Conservation (phyloP, 2,113 vertebrate genomes). For the Solea senegalensis region DNA sequence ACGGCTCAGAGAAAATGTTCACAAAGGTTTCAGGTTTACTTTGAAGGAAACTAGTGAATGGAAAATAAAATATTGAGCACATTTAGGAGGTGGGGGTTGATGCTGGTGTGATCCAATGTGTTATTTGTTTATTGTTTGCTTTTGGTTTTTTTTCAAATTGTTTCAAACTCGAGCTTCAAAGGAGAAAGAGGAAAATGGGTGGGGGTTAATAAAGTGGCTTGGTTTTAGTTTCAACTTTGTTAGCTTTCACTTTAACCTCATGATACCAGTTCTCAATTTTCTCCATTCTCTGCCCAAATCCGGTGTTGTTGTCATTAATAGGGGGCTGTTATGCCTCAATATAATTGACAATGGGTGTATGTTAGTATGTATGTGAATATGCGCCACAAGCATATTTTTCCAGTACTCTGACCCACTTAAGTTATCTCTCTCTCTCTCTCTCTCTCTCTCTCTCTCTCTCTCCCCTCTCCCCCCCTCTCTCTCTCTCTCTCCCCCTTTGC, state of each 20-base stretch:
- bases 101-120: neutral
- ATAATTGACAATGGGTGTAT: no score
- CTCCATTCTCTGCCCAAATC: conserved; percentile 5
- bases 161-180: conserved; percentile 36
- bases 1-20: conserved; percentile 38
- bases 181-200: conserved; percentile 1
- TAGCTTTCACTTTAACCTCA: conserved; percentile 42
- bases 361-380: neutral
- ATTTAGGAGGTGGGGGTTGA: neutral
- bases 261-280: conserved; percentile 9
- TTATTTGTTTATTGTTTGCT: no score
- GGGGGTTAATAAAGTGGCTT: conserved; percentile 20
- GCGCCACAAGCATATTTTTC: conserved; percentile 1
- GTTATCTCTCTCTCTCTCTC: neutral
- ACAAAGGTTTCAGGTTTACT: conserved; percentile 45
- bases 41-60: conserved; percentile 42
- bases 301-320: neutral
- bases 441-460: no score
- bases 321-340: neutral
- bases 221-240: conserved; percentile 36
- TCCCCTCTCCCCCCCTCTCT: neutral
- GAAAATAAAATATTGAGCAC: no score
- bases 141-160: conserved; percentile 1
- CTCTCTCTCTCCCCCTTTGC: no score
- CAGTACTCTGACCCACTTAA: conserved; percentile 9